A percentile compares a stretch with the other conserved stretches of the same genome.
Evolutionary conservation across 2,888 invertebrate genomes (phyloP).

Genomic region (Antheraea yamamai): DNA sequence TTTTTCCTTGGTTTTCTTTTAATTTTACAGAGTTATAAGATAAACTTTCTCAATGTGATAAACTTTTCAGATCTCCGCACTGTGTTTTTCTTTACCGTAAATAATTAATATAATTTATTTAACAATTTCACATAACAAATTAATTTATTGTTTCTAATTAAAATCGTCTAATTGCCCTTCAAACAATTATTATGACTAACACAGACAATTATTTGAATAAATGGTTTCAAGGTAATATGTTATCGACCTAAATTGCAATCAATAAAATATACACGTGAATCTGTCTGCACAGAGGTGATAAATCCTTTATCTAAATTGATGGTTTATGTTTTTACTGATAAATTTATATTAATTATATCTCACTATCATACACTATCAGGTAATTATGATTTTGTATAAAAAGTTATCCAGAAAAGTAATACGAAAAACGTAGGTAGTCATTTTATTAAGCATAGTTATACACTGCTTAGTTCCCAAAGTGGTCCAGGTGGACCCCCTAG

Average conservation of each 20-base stretch:
- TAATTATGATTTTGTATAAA: background rate
- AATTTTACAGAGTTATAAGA: background rate
- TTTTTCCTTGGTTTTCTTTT: background rate
- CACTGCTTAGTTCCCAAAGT: background rate
- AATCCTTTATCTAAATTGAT: background rate
- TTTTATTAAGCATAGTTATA: background rate
- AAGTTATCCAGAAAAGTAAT: background rate
- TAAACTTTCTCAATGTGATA: too few species aligned
- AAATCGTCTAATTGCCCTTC: constrained; percentile 8
- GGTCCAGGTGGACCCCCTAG: too few species aligned
- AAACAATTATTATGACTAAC: constrained; percentile 11
- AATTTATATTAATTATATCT: background rate
- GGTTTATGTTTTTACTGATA: background rate
- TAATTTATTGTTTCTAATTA: background rate
- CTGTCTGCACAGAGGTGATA: background rate
- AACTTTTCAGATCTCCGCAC: background rate
- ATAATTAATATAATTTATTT: background rate
- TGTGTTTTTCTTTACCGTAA: background rate
- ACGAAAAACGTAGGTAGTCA: background rate
- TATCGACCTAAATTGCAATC: background rate
- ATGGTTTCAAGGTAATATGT: constrained; percentile 2
- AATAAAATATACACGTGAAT: background rate
- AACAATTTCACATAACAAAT: background rate
- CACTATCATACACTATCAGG: background rate
- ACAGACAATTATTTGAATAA: background rate